Percentiles rank a stretch among this genome's conserved stretches.
These are phyloP conservation scores for Limulus polyphemus DNA, from an alignment of 2,888 invertebrate genomes.

Conservation along the genomic window DNA sequence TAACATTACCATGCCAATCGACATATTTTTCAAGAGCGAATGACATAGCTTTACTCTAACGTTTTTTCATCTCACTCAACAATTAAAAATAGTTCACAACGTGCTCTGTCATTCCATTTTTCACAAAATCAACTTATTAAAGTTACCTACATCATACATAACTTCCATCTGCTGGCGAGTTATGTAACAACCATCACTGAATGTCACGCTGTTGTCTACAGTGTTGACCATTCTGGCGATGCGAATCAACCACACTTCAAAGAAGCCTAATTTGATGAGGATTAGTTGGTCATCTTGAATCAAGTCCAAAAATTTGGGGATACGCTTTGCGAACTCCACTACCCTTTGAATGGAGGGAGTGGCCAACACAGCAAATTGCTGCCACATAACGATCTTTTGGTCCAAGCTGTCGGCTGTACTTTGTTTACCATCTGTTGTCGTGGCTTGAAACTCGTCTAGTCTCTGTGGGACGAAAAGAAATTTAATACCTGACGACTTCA, in stretches of 20 bases:
- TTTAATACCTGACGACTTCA: too few species aligned
- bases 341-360: constrained; percentile 84
- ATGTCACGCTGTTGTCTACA: constrained; percentile 55
- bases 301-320: constrained; percentile 77
- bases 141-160: constrained; percentile 71
- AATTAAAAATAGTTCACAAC: too few species aligned
- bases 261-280: constrained; percentile 89
- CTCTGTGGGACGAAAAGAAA: constrained; percentile 21
- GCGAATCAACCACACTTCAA: constrained; percentile 87
- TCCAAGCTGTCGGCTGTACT: constrained; percentile 41
- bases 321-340: constrained; percentile 89
- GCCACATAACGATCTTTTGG: constrained; percentile 72
- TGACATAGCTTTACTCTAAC: too few species aligned
- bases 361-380: constrained; percentile 70
- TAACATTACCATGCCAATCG: too few species aligned
- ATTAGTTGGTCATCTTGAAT: constrained; percentile 93
- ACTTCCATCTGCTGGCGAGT: constrained; percentile 67
- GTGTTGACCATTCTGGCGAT: constrained; percentile 65
- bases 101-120: too few species aligned
- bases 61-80: too few species aligned
- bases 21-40: too few species aligned
- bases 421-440: constrained; percentile 5
- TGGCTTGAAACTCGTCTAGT: constrained; percentile 20
- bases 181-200: constrained; percentile 77
- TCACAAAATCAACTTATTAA: neutral